Conservation (phyloP, 2,797 vertebrate species). For the Lindbergichthys nudifrons region DNA sequence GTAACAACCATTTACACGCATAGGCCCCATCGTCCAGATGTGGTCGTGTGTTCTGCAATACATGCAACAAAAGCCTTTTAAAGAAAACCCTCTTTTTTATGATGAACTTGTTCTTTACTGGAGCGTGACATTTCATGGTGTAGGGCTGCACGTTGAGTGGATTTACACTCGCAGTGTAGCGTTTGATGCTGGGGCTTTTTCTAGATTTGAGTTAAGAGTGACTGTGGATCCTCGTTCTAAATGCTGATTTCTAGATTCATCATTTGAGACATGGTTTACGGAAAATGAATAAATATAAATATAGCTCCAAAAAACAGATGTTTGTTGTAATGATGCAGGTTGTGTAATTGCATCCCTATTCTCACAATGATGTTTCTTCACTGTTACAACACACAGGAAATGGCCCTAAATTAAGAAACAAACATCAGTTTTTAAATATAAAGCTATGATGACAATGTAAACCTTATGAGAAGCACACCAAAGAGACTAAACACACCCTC, state of each 20-base stretch:
- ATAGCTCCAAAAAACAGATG: neutral
- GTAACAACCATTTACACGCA: constrained; percentile 58
- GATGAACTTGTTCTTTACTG: constrained; percentile 65
- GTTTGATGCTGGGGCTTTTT: constrained; percentile 20
- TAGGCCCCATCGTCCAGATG: constrained; percentile 62
- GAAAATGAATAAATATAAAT: neutral
- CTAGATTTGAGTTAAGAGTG: constrained; percentile 8
- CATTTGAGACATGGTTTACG: neutral
- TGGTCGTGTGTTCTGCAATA: constrained; percentile 30
- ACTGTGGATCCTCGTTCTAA: neutral
- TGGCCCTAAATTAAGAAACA: neutral
- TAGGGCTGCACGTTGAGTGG: constrained; percentile 22
- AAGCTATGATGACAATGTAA: neutral
- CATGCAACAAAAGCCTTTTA: constrained; percentile 29
- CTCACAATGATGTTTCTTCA: neutral
- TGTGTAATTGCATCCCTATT: neutral
- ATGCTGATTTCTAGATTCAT: neutral
- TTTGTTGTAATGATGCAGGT: neutral
- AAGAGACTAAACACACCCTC: neutral
- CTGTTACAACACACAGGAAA: neutral
- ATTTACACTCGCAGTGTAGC: constrained; percentile 25
- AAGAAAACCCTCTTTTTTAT: constrained; percentile 2
- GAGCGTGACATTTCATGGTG: constrained; percentile 58
- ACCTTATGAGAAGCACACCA: neutral
- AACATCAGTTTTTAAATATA: neutral